Percentiles rank a stretch among this genome's conserved stretches.
Evolutionary conservation across 2,888 invertebrate genomes (phyloP).

Genomic region (Odontothrips loti): DNA sequence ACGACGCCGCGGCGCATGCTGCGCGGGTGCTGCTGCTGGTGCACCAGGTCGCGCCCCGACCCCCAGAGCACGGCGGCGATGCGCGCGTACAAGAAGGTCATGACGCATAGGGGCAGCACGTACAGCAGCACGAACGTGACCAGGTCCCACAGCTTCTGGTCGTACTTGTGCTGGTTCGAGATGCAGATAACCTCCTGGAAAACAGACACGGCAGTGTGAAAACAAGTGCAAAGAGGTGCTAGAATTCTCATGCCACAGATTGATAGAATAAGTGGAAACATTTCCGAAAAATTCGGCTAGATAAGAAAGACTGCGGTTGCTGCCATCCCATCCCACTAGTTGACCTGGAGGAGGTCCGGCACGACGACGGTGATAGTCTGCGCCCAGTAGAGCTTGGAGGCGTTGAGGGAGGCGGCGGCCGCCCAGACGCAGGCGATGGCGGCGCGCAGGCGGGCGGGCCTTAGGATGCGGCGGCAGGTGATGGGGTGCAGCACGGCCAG

Average conservation of each 20-base stretch:
- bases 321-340: too few species aligned
- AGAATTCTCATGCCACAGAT: too few species aligned
- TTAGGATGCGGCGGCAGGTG: conserved; percentile 76
- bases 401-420: conserved; percentile 73
- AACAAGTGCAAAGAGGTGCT: too few species aligned
- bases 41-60: conserved; percentile 37
- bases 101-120: conserved; percentile 71
- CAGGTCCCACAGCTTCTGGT: conserved; percentile 72
- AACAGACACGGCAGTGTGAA: background rate
- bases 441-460: conserved; percentile 65
- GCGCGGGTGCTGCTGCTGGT: background rate
- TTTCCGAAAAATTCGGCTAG: too few species aligned
- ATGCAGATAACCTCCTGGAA: conserved; percentile 65
- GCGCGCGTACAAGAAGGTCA: conserved; percentile 72
- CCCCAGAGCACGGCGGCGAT: conserved; percentile 79
- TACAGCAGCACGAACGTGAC: conserved; percentile 80
- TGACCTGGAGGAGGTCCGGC: conserved; percentile 43
- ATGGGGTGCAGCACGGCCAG: conserved; percentile 82
- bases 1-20: conserved; percentile 78
- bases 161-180: conserved; percentile 68
- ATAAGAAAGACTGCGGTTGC: too few species aligned
- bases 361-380: conserved; percentile 65
- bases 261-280: too few species aligned
- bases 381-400: conserved; percentile 78
- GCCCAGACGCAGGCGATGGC: conserved; percentile 78